Base-by-base conservation (phyloP, 2,888 invertebrate species). In the Agonopterix heracliana region DNA sequence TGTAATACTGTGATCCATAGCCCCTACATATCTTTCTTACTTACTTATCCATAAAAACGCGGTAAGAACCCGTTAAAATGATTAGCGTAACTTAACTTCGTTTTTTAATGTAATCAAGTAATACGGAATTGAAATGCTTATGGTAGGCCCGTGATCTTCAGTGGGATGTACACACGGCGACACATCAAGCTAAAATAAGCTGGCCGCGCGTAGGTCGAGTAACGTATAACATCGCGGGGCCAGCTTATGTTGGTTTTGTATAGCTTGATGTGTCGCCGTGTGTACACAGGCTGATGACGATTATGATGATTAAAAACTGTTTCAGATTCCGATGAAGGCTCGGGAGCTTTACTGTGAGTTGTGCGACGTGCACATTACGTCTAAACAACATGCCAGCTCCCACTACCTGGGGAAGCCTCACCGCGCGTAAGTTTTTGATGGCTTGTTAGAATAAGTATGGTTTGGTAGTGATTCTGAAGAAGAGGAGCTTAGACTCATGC, bases 371-470 rank as follows among this genome's bases (percentile, higher is more conserved):
- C 73, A 82, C 17, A 87, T 90, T 50, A 90, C 89, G 2, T 90
- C 90, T 1, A 81, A 79, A 55, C 57, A 64, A 42, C 89, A 90
- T 51, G 82, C 90, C 0, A 78, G 85, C 0, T 80, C 86, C 1
- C 91, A 91, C 59, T 82, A 90, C 47, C 58, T 77, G 2, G 90
- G 91, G 14, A 83, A 74, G 52, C 72, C 79, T 3, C 91, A 91
- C 68, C 71, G 74, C 36, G 58, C 82, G 87, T 81, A 75, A 79
- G 75, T 66, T 44, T 49, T 26, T 34, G 26, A 26, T 26, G 5
- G 26, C 26, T 26, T 7, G 5, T 26, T 26, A 26, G 7, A 26
- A 26, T 26, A 26, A 7, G 5, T 5, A 26, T 26, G 26, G 1
- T 26, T 26, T 26, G 1, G 26, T 5, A 26, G 5, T 17, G 17